Evolutionary conservation across 2,888 invertebrate species (phyloP).

Genomic region (Euphydryas editha): DNA sequence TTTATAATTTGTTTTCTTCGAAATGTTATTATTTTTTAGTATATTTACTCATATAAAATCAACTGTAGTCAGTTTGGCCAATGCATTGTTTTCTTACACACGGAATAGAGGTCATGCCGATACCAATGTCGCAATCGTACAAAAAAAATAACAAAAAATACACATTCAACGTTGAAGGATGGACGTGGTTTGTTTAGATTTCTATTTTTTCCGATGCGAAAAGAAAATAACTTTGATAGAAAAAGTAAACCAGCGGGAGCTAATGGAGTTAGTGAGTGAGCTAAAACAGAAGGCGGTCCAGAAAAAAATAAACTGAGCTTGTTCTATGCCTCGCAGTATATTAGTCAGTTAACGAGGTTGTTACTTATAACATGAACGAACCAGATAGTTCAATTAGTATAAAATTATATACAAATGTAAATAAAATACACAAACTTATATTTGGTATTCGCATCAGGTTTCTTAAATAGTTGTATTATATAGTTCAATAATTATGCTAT

Average conservation of each 20-base stretch:
- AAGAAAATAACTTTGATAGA: slow-evolving; percentile 57
- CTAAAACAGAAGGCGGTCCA: slow-evolving; percentile 73
- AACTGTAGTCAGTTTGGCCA: not conserved
- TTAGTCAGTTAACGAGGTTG: slow-evolving; percentile 42
- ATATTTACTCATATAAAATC: no score
- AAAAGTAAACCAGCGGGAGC: slow-evolving; percentile 69
- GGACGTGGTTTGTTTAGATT: slow-evolving; percentile 44
- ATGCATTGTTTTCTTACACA: no score
- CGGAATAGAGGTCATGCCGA: slow-evolving; percentile 1
- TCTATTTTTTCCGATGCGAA: slow-evolving; percentile 46
- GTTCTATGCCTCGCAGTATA: slow-evolving; percentile 39
- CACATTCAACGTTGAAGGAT: slow-evolving; percentile 35
- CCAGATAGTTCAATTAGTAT: slow-evolving; percentile 36
- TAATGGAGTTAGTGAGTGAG: slow-evolving; percentile 83
- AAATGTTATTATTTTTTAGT: no score
- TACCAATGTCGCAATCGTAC: slow-evolving; percentile 27
- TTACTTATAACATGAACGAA: slow-evolving; percentile 36
- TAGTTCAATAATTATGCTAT: no score
- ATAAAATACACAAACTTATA: not conserved
- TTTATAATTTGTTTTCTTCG: no score
- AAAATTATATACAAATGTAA: slow-evolving; percentile 28
- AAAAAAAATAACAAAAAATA: slow-evolving; percentile 21
- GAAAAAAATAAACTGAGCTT: slow-evolving; percentile 59
- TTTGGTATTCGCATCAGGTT: not conserved
- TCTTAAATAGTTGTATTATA: not conserved